phyloP scores from a whole-genome alignment of 2,888 invertebrate genomes.

The Bruchidius siliquastri region DNA sequence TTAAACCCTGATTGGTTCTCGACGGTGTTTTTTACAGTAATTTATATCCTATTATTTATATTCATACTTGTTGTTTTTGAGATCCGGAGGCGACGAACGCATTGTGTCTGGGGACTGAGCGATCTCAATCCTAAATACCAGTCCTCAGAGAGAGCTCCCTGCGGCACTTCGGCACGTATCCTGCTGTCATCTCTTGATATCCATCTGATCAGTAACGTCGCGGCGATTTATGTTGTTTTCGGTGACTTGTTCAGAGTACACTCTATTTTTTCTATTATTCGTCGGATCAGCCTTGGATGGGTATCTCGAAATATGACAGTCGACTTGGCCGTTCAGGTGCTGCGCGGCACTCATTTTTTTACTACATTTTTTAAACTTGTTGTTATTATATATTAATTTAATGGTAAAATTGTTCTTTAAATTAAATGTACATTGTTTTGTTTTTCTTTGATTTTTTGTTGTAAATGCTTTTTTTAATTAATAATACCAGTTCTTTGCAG shows the following conservation, averaged over 20 bases:
- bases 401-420: conserved; percentile 69
- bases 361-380: conserved; percentile 54
- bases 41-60: conserved; percentile 44
- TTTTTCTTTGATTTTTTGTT: conserved; percentile 72
- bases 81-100: conserved; percentile 35
- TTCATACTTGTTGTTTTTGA: conserved; percentile 40
- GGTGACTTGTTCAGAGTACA: conserved; percentile 31
- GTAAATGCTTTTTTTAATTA: conserved; percentile 66
- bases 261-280: conserved; percentile 43
- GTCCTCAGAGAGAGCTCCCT: conserved; percentile 22
- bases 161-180: conserved; percentile 13
- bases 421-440: conserved; percentile 73
- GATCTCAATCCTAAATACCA: conserved; percentile 42
- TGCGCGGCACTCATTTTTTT: conserved; percentile 39
- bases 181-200: conserved; percentile 26
- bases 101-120: conserved; percentile 35
- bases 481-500: conserved; percentile 71
- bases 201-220: conserved; percentile 40
- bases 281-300: conserved; percentile 30
- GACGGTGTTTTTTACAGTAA: conserved; percentile 30
- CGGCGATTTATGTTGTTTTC: conserved; percentile 36
- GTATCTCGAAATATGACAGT: conserved; percentile 1
- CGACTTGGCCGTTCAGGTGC: neutral
- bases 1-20: conserved; percentile 17
- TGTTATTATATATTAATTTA: conserved; percentile 65